Evolutionary conservation across 2,888 invertebrate genomes (phyloP).

Genomic region (Sipha maydis): DNA sequence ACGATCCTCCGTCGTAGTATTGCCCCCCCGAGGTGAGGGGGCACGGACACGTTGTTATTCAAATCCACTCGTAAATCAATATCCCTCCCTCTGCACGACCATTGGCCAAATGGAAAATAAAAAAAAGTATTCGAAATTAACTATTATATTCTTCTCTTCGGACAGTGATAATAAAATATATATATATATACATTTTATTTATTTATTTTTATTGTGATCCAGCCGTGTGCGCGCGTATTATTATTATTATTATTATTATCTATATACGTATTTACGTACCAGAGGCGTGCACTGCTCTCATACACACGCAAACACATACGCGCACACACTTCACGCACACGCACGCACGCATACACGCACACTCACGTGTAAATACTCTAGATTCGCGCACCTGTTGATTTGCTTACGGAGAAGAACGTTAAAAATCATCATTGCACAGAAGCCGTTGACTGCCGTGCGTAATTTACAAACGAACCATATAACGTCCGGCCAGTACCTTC

Average conservation of each 20-base stretch:
- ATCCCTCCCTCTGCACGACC: slow-evolving; percentile 46
- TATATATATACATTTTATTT: not conserved
- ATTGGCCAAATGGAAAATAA: slow-evolving; percentile 13
- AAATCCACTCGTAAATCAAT: slow-evolving; percentile 59
- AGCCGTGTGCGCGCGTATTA: not conserved
- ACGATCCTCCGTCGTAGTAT: slow-evolving; percentile 28
- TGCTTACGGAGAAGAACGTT: slow-evolving; percentile 1
- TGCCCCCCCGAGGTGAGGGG: slow-evolving; percentile 52
- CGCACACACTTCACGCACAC: not conserved
- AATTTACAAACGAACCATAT: not conserved
- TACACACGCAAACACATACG: not conserved
- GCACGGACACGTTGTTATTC: slow-evolving; percentile 54
- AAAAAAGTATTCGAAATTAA: slow-evolving; percentile 49
- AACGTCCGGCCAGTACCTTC: not conserved
- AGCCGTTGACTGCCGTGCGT: not conserved
- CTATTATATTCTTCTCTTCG: not conserved
- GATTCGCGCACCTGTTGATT: slow-evolving; percentile 30
- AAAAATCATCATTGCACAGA: slow-evolving; percentile 28
- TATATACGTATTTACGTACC: not conserved
- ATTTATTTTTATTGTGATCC: slow-evolving; percentile 31
- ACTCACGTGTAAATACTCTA: not conserved
- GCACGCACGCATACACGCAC: not conserved
- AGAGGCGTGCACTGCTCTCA: too few species aligned
- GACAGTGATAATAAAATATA: not conserved
- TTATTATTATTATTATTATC: not conserved